Conservation (phyloP, 2,888 invertebrate species). For the Brachylomia viminalis region DNA sequence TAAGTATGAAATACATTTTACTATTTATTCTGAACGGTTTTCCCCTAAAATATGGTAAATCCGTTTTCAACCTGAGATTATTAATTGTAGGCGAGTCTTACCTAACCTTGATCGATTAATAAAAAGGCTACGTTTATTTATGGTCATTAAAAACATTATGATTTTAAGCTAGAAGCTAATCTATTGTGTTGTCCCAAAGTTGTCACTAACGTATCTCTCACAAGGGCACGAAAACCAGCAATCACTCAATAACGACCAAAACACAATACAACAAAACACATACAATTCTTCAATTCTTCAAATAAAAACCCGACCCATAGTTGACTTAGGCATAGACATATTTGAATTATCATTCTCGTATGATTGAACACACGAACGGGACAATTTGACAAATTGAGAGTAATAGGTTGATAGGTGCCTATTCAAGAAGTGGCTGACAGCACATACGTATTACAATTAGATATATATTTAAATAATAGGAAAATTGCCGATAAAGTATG, state of each 20-base stretch:
- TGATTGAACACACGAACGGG: slow-evolving; percentile 76
- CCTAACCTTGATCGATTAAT: neutral
- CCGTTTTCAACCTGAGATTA: too few relatives aligned
- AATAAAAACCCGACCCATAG: slow-evolving; percentile 57
- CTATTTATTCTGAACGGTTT: neutral
- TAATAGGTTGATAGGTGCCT: slow-evolving; percentile 77
- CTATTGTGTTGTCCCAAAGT: neutral
- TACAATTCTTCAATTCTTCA: slow-evolving; percentile 27
- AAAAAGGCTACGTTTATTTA: too few relatives aligned
- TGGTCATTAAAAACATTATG: too few relatives aligned
- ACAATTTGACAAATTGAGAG: slow-evolving; percentile 85
- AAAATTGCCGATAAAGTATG: slow-evolving; percentile 45
- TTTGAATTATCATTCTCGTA: slow-evolving; percentile 70
- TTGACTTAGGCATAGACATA: slow-evolving; percentile 69
- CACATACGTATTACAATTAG: neutral
- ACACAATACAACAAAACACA: slow-evolving; percentile 35
- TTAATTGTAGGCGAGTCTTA: neutral
- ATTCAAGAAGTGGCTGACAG: slow-evolving; percentile 38
- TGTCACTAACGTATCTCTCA: neutral
- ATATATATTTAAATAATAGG: slow-evolving; percentile 46
- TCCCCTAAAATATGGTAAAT: neutral
- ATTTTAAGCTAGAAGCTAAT: neutral
- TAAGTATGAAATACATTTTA: slow-evolving; percentile 2
- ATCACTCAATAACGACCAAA: slow-evolving; percentile 21
- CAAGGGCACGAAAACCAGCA: slow-evolving; percentile 2